Evolutionary conservation across 2,888 invertebrate species (phyloP).

Genomic region (Drosophila helvetica): DNA sequence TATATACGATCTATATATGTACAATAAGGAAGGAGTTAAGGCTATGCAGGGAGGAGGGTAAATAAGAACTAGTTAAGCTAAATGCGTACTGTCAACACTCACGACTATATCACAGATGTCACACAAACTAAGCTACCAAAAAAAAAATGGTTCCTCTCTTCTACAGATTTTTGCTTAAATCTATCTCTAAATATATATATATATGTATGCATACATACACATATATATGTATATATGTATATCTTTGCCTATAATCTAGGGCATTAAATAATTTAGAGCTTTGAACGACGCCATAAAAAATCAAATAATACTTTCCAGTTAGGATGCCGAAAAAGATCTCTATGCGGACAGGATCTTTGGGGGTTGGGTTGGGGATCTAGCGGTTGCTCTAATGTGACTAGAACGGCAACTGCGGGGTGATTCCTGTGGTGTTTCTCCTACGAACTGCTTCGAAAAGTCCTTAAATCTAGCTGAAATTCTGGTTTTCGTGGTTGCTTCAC

Average conservation of each 20-base stretch:
- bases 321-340: slow-evolving; percentile 8
- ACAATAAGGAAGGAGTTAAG: slow-evolving; percentile 18
- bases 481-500: not conserved
- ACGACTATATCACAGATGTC: slow-evolving; percentile 66
- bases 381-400: slow-evolving; percentile 67
- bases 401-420: slow-evolving; percentile 62
- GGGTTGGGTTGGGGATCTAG: slow-evolving; percentile 2
- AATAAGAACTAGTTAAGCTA: slow-evolving; percentile 60
- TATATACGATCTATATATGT: slow-evolving; percentile 9
- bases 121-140: slow-evolving; percentile 31
- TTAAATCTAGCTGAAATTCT: not conserved
- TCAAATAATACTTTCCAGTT: slow-evolving; percentile 11
- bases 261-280: not conserved
- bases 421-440: not conserved
- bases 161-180: not conserved
- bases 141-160: slow-evolving; percentile 15
- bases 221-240: not conserved
- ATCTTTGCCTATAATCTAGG: not conserved
- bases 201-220: not conserved
- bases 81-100: slow-evolving; percentile 53
- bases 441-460: not conserved
- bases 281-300: not conserved
- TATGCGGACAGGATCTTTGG: not conserved
- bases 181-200: not conserved
- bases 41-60: slow-evolving; percentile 27